Evolutionary conservation across 2,797 vertebrate species (phyloP).

Genomic region (Smutsia gigantea): DNA sequence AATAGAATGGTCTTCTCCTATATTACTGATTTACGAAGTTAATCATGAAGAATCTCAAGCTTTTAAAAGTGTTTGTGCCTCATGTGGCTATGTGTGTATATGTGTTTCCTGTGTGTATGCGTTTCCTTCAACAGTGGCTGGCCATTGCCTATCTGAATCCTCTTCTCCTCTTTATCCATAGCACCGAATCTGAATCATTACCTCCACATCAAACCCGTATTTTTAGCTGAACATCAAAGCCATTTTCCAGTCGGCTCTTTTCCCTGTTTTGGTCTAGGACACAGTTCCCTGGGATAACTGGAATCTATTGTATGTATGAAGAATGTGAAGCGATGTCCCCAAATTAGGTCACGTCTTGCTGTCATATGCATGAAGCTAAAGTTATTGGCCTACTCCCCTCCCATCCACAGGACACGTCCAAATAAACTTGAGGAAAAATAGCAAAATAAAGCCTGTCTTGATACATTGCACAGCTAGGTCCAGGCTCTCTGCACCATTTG

Average conservation of each 20-base stretch:
- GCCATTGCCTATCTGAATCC: neutral
- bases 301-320: neutral
- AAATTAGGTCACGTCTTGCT: neutral
- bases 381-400: neutral
- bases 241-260: neutral
- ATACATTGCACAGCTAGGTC: neutral
- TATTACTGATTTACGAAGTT: neutral
- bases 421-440: neutral
- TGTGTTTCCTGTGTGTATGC: no score
- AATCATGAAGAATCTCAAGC: neutral
- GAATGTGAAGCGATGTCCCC: neutral
- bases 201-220: neutral
- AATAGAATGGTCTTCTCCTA: neutral
- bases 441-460: neutral
- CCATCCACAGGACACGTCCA: neutral
- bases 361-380: neutral
- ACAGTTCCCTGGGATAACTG: neutral
- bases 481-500: neutral
- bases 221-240: neutral
- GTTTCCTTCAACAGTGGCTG: neutral
- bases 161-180: neutral
- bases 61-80: neutral
- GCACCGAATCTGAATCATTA: neutral
- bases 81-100: neutral
- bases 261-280: neutral